These are phyloP conservation scores for Hyperoplus immaculatus DNA, from an alignment of 2,797 vertebrate species.

Conservation along the genomic window DNA sequence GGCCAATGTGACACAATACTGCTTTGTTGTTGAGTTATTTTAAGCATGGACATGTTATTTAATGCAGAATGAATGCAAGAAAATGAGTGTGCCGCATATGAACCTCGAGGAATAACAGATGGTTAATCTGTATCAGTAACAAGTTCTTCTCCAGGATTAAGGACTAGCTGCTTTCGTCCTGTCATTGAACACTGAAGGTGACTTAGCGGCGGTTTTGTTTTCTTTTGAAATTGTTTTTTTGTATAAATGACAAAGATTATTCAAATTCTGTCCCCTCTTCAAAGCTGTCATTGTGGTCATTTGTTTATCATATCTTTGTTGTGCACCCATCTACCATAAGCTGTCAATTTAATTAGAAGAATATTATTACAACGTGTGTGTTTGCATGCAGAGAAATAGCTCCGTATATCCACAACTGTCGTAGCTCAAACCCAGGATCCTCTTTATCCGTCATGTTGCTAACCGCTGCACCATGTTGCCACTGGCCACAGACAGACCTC, in stretches of 20 bases:
- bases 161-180: neutral
- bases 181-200: neutral
- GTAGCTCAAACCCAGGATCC: conserved; percentile 9
- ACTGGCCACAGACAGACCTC: conserved; percentile 33
- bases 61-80: neutral
- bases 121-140: neutral
- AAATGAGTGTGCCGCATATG: too few relatives aligned
- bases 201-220: neutral
- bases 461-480: conserved; percentile 1
- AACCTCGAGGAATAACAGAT: too few relatives aligned
- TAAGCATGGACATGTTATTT: neutral
- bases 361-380: neutral
- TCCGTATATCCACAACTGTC: too few relatives aligned
- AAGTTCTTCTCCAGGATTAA: neutral
- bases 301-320: conserved; percentile 8
- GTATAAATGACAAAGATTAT: neutral
- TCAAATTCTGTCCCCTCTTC: neutral
- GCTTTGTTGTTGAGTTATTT: neutral
- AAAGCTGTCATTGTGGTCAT: neutral
- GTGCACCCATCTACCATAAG: neutral
- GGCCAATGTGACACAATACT: neutral
- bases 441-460: conserved; percentile 1
- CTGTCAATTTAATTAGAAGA: neutral
- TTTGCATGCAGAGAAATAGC: neutral
- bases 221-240: neutral